Evolutionary conservation across 92 coral and sea anemone species (phyloP), one percentile per base, ranked within the genome.

Genomic region (Porites lobata): DNA sequence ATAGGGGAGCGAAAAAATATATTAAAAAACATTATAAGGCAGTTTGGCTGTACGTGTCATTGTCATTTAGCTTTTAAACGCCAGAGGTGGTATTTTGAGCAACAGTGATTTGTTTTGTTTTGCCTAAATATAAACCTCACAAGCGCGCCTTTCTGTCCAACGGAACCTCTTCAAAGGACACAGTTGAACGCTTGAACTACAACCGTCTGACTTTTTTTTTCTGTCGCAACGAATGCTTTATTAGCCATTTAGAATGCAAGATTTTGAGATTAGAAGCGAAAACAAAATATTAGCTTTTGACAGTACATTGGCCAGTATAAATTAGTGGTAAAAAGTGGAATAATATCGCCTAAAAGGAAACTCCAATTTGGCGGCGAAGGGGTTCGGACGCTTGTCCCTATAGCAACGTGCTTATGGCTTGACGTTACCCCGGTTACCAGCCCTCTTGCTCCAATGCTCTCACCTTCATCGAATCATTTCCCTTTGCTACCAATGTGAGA

Each of bases 391-490:
- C 96, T 86, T 77, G 91, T 93, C 87, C 59, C 93, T 83, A 93
- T 93, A 59, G 96, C 65, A 80, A 93, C 96, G 65, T 62, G 89
- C 88, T 87, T 77, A 82, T 81, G 89, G 96, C 96, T 93, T 93
- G 96, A 93, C 96, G 96, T 93, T 90, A 84, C 96, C 87, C 71
- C 68, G 91, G 93, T 82, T 75, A 93, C 96, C 87, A 70, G 93
- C 93, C 93, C 92, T 89, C 93, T 80, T 77, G 91, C 77, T 91
- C 96, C 92, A 85, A 72, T 93, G 90, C 74, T 91, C 80, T 85
- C 83, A 86, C 85, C 91, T 85, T 82, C 89, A 80, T 87, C 89
- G 78, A 76, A 90, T 90, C 96, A 93, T 93, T 93, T 90, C 91
- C 91, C 83, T 77, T 85, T 86, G 65, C 83, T 90, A 90, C 91